These are phyloP conservation scores for Orbicella faveolata DNA, from an alignment of 64 coral and sea anemone species.

Conservation along the genomic window DNA sequence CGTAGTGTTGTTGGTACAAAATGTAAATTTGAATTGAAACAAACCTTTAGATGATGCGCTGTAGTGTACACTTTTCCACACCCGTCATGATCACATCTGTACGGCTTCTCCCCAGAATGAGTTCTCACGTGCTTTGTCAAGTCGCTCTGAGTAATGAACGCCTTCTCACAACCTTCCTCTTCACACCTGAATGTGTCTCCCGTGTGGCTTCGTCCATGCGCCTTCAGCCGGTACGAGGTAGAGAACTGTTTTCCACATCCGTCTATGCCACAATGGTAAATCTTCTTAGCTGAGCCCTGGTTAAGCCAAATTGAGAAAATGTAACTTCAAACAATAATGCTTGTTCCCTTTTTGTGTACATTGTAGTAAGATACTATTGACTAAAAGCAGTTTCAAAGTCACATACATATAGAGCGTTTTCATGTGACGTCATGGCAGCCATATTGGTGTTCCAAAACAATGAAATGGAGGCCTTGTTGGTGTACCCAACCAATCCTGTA, in stretches of 20 bases:
- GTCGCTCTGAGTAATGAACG: conserved; percentile 97
- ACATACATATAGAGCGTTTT: no score
- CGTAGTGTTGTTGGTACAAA: no score
- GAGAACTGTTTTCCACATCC: conserved; percentile 97
- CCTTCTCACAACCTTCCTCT: conserved; percentile 85
- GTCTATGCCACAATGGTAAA: conserved; percentile 89
- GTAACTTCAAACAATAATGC: not conserved
- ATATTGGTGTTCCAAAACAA: no score
- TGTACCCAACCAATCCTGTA: no score
- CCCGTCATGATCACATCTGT: conserved; percentile 78
- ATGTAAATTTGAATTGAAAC: not conserved
- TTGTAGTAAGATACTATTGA: no score
- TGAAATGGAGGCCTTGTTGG: no score
- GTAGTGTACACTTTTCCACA: conserved; percentile 97
- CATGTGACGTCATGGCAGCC: no score
- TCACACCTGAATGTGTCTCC: conserved; percentile 97
- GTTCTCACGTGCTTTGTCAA: conserved; percentile 91
- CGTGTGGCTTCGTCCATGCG: conserved; percentile 92
- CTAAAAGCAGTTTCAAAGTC: no score
- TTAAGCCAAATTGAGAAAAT: not conserved
- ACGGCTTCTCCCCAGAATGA: conserved; percentile 93
- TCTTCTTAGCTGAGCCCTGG: conserved; percentile 76
- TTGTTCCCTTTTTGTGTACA: no score
- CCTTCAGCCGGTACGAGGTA: conserved; percentile 92
- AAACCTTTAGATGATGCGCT: conserved; percentile 97